Percentiles rank a stretch among this genome's conserved stretches.
Conservation (phyloP, 2,113 vertebrate species). For the Sporophila hypoxantha region DNA sequence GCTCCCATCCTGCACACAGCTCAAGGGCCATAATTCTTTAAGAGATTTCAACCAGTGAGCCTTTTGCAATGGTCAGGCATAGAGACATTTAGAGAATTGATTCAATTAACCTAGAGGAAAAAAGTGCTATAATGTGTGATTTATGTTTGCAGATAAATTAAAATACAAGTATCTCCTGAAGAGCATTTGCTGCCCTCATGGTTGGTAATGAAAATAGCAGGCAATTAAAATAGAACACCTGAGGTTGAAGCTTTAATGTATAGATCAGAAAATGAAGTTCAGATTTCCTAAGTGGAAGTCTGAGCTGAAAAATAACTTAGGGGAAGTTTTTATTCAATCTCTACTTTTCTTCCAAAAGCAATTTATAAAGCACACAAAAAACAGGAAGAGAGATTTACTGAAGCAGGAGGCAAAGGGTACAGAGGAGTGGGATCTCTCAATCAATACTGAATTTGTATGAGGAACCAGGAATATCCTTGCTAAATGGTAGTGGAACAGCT, state of each 20-base stretch:
- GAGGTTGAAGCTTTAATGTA: constrained; percentile 25
- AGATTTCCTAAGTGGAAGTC: neutral
- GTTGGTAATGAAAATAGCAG: constrained; percentile 54
- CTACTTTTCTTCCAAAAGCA: neutral
- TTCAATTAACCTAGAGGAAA: constrained; percentile 67
- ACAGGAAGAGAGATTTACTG: neutral
- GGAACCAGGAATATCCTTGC: neutral
- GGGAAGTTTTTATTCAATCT: neutral
- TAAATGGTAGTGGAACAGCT: neutral
- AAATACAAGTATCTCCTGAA: constrained; percentile 60
- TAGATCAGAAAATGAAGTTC: neutral
- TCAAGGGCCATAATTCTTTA: constrained; percentile 50
- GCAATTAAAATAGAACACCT: constrained; percentile 53
- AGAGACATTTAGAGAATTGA: constrained; percentile 68
- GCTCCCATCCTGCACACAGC: constrained; percentile 20
- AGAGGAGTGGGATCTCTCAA: neutral
- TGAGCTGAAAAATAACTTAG: constrained; percentile 18
- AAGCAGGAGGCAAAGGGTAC: neutral
- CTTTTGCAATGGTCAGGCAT: constrained; percentile 54
- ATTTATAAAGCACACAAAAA: constrained; percentile 18
- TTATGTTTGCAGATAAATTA: constrained; percentile 74
- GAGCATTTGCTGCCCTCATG: constrained; percentile 46
- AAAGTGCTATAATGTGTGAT: constrained; percentile 65
- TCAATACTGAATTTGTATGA: neutral
- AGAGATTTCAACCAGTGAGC: constrained; percentile 47